phyloP scores from a whole-genome alignment of 2,797 vertebrate species.

The Microctenopoma steveboyesi region DNA sequence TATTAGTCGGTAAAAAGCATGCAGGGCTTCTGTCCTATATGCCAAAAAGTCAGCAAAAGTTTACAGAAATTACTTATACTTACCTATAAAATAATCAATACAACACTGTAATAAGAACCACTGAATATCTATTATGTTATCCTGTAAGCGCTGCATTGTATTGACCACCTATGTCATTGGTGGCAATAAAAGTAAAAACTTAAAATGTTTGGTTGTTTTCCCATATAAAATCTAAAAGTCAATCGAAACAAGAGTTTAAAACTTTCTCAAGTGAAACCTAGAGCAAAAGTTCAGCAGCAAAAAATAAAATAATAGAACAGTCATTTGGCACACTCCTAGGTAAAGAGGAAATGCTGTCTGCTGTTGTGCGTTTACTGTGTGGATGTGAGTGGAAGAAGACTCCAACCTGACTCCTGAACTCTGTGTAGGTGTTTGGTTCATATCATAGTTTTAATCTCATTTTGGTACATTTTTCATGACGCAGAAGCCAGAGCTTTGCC shows the following conservation, averaged over 20 bases:
- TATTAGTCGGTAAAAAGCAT: constrained; percentile 8
- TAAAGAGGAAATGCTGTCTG: constrained; percentile 59
- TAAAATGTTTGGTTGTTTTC: no score
- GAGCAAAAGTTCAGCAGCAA: constrained; percentile 4
- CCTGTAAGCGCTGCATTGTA: constrained; percentile 3
- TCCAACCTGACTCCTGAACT: constrained; percentile 81
- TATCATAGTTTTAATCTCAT: neutral
- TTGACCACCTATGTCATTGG: no score
- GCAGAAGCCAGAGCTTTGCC: neutral
- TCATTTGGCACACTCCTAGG: constrained; percentile 46
- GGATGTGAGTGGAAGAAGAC: constrained; percentile 82
- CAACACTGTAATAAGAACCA: neutral
- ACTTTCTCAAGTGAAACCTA: constrained; percentile 1
- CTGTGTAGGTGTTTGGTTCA: constrained; percentile 2
- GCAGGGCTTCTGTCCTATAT: no score
- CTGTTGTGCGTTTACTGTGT: constrained; percentile 77
- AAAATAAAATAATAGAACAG: neutral
- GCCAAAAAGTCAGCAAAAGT: neutral
- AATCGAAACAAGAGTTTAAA: constrained; percentile 2
- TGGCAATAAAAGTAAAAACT: no score
- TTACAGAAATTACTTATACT: neutral
- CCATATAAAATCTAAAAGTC: no score
- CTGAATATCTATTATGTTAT: neutral
- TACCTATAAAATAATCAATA: neutral
- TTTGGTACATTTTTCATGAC: neutral